Percentiles rank a stretch among this genome's conserved stretches.
These are phyloP conservation scores for Dendrolimus pini DNA, from an alignment of 2,888 invertebrate genomes.

Conservation along the genomic window DNA sequence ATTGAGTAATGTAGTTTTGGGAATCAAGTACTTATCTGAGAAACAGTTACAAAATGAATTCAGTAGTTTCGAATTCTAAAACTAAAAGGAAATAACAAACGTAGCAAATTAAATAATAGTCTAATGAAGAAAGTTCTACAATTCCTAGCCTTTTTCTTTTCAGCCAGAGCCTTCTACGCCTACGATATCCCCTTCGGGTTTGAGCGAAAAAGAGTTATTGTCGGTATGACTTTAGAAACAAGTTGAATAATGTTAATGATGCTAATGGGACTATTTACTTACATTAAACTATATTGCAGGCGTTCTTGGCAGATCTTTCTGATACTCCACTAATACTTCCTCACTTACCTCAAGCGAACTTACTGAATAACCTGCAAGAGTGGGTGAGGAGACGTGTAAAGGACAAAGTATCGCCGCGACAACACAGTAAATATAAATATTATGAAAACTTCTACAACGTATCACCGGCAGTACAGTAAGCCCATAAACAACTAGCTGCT, in stretches of 20 bases:
- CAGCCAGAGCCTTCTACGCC: conserved; percentile 39
- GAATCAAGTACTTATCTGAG: too few relatives aligned
- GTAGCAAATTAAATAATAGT: too few relatives aligned
- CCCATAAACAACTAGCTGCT: too few relatives aligned
- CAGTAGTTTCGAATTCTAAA: too few relatives aligned
- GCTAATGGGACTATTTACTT: too few relatives aligned
- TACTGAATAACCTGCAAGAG: conserved; percentile 50
- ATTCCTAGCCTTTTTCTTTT: conserved; percentile 15
- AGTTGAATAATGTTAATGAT: too few relatives aligned
- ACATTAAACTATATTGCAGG: conserved; percentile 28
- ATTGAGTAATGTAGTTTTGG: too few relatives aligned
- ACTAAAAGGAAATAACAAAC: too few relatives aligned
- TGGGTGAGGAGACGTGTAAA: conserved; percentile 52
- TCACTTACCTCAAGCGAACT: conserved; percentile 54
- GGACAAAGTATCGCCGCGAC: conserved; percentile 32
- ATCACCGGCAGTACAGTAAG: too few relatives aligned
- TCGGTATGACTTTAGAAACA: conserved; percentile 26
- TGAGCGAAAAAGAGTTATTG: conserved; percentile 45
- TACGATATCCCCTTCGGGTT: conserved; percentile 37
- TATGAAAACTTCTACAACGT: conserved; percentile 22
- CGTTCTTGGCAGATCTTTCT: conserved; percentile 53
- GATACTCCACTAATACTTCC: conserved; percentile 53
- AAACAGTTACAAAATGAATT: too few relatives aligned
- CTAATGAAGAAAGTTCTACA: too few relatives aligned
- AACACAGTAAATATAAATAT: conserved; percentile 36